phyloP scores from a whole-genome alignment of 2,113 vertebrate species.

The Sturnus vulgaris region DNA sequence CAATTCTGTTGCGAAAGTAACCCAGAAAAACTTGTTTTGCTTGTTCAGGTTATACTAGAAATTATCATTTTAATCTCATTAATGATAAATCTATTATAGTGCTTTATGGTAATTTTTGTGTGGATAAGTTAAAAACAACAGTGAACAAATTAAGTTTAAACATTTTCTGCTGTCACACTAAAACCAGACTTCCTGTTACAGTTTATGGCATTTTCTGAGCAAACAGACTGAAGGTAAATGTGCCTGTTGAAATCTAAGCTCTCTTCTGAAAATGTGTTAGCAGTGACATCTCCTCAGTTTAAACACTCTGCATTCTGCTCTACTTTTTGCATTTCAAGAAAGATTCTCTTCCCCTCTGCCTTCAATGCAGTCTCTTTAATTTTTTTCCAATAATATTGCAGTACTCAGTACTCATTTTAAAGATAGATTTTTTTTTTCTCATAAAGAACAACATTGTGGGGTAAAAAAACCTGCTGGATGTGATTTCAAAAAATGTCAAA shows the following conservation, averaged over 20 bases:
- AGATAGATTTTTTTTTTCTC: slow-evolving; percentile 76
- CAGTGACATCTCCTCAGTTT: background rate
- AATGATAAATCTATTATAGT: slow-evolving; percentile 2
- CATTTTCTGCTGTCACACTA: background rate
- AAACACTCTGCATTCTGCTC: slow-evolving; percentile 49
- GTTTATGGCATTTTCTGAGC: slow-evolving; percentile 3
- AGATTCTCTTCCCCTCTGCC: slow-evolving; percentile 28
- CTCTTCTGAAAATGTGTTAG: background rate
- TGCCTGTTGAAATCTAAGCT: slow-evolving; percentile 18
- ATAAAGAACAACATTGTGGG: slow-evolving; percentile 75
- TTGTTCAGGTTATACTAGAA: background rate
- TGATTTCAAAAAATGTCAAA: slow-evolving; percentile 89
- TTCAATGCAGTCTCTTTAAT: slow-evolving; percentile 70
- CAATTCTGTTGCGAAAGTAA: slow-evolving; percentile 15
- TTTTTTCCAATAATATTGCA: slow-evolving; percentile 73
- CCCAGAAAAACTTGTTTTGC: slow-evolving; percentile 1
- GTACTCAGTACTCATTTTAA: slow-evolving; percentile 77
- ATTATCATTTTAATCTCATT: background rate
- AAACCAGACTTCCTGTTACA: background rate
- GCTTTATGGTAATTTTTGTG: background rate
- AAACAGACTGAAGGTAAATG: background rate
- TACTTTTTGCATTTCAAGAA: slow-evolving; percentile 60
- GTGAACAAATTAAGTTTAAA: background rate
- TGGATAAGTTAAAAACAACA: background rate
- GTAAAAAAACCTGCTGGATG: slow-evolving; percentile 77